Percentiles rank a stretch among this genome's conserved stretches.
phyloP scores from a whole-genome alignment of 2,797 vertebrate species.

The Ctenopoma kingsleyae region DNA sequence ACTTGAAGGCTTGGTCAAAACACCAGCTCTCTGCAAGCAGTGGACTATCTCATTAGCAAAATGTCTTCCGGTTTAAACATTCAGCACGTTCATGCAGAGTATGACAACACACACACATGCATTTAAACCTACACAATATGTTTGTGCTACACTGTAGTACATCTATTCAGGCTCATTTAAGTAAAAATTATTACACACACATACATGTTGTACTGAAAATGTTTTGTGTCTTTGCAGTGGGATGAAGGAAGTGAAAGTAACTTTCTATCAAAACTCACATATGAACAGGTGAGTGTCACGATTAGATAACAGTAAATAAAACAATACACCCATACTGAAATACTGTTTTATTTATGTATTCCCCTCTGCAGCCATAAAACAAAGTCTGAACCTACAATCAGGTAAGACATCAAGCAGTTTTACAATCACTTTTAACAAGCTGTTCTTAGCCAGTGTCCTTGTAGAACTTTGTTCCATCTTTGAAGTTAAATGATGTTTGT shows the following conservation, averaged over 20 bases:
- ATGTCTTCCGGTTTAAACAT: conserved; percentile 74
- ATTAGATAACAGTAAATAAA: conserved; percentile 6
- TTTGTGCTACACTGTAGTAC: no score
- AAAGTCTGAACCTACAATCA: conserved; percentile 42
- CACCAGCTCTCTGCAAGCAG: conserved; percentile 66
- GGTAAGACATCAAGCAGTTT: conserved; percentile 48
- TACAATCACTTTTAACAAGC: no score
- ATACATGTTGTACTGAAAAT: not conserved
- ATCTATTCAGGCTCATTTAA: not conserved
- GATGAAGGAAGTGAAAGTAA: conserved; percentile 68
- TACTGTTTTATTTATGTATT: not conserved
- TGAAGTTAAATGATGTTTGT: not conserved
- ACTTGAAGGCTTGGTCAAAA: conserved; percentile 87
- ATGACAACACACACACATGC: conserved; percentile 25
- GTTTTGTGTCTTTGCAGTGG: conserved; percentile 61
- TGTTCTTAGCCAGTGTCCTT: conserved; percentile 20
- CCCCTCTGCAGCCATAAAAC: conserved; percentile 40
- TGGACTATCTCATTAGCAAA: conserved; percentile 79
- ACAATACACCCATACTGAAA: not conserved
- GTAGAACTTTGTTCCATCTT: conserved; percentile 17
- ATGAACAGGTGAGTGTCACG: conserved; percentile 60
- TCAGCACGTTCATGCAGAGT: conserved; percentile 83
- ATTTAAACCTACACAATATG: not conserved
- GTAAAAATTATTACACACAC: no score
- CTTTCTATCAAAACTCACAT: conserved; percentile 58